phyloP scores from a whole-genome alignment of 1,140 invertebrate genomes.

The Batillaria attramentaria region DNA sequence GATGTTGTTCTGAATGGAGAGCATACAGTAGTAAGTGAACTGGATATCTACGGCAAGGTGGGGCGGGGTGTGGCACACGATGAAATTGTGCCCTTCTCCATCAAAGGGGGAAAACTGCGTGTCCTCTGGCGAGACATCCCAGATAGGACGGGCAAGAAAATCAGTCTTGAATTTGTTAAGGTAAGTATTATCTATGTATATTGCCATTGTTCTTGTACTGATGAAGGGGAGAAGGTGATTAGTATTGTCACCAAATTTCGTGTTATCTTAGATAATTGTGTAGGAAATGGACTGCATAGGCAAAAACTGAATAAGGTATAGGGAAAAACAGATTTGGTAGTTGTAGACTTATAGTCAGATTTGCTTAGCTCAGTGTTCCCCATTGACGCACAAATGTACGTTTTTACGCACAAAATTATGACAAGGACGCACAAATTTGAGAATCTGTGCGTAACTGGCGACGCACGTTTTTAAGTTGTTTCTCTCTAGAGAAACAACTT shows the following conservation, averaged over 20 bases:
- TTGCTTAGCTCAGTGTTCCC: too few relatives aligned
- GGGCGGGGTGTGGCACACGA: slow-evolving; percentile 95
- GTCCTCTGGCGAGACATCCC: slow-evolving; percentile 82
- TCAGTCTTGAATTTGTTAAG: slow-evolving; percentile 69
- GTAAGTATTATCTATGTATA: slow-evolving; percentile 48
- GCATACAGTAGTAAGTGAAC: slow-evolving; percentile 90
- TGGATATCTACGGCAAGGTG: slow-evolving; percentile 94
- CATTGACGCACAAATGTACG: too few relatives aligned
- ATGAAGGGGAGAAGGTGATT: not conserved
- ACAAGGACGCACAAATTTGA: too few relatives aligned
- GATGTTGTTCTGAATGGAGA: slow-evolving; percentile 95
- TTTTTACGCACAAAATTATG: too few relatives aligned
- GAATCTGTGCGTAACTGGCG: too few relatives aligned
- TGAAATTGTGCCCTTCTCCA: slow-evolving; percentile 79
- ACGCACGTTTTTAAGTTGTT: too few relatives aligned
- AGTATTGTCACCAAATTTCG: not conserved
- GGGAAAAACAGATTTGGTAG: slow-evolving; percentile 27
- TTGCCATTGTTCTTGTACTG: not conserved
- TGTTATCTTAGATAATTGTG: not conserved
- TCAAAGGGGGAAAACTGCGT: slow-evolving; percentile 82
- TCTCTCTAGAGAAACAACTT: too few relatives aligned
- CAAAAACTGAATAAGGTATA: not conserved
- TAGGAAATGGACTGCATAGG: not conserved
- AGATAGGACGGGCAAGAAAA: slow-evolving; percentile 71
- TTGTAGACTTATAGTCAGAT: too few relatives aligned